phyloP scores from a whole-genome alignment of 2,113 vertebrate genomes.

The Prietella phreatophila region DNA sequence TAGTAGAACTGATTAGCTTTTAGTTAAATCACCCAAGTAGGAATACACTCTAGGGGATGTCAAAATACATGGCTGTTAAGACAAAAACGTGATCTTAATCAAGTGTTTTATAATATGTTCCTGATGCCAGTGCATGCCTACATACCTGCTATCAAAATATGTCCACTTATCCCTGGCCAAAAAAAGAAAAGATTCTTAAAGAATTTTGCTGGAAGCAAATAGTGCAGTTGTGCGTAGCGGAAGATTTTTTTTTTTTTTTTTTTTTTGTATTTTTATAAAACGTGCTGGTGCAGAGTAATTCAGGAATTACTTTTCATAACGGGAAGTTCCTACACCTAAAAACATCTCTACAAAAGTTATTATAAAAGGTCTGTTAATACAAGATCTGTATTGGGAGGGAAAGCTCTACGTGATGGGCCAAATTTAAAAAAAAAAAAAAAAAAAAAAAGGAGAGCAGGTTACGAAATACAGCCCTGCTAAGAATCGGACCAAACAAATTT shows the following conservation, averaged over 20 bases:
- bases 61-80: slow-evolving; percentile 13
- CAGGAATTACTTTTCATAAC: slow-evolving; percentile 24
- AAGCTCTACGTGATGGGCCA: slow-evolving; percentile 7
- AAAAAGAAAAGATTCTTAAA: not conserved
- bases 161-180: slow-evolving; percentile 33
- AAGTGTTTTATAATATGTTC: slow-evolving; percentile 38
- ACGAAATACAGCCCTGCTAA: slow-evolving; percentile 7
- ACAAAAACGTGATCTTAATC: slow-evolving; percentile 24
- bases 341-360: slow-evolving; percentile 30
- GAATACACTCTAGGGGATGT: not conserved
- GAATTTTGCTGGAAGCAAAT: slow-evolving; percentile 40
- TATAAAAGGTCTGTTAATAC: slow-evolving; percentile 25
- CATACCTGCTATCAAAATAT: slow-evolving; percentile 40
- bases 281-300: slow-evolving; percentile 45
- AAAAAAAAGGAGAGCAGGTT: not conserved
- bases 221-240: slow-evolving; percentile 51
- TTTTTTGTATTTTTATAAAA: not conserved
- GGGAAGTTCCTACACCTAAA: slow-evolving; percentile 41
- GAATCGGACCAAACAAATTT: slow-evolving; percentile 28
- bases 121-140: slow-evolving; percentile 31
- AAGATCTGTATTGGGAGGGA: not conserved
- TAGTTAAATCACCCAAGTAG: slow-evolving; percentile 28
- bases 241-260: not conserved
- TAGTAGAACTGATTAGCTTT: slow-evolving; percentile 22
- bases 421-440: not conserved